Conservation (phyloP, 2,113 vertebrate species). For the Hiodon tergisus region DNA sequence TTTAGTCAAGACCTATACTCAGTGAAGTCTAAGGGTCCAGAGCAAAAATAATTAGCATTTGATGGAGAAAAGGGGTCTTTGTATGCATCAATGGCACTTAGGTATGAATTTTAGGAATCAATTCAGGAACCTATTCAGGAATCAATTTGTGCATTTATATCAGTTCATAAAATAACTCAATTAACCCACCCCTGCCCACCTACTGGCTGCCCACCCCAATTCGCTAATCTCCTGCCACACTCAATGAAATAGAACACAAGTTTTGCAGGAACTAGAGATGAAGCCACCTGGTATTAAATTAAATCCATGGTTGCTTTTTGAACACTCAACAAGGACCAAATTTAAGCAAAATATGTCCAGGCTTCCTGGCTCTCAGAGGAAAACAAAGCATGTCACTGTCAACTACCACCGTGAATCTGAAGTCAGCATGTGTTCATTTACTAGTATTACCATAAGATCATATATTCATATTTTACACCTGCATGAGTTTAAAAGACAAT, state of each 20-base stretch:
- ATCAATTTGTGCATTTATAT: background rate
- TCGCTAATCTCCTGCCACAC: background rate
- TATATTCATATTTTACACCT: background rate
- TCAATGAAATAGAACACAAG: background rate
- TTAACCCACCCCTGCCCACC: background rate
- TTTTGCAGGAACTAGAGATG: background rate
- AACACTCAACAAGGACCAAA: background rate
- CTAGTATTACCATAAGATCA: background rate
- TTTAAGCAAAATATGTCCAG: constrained; percentile 3
- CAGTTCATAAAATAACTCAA: background rate
- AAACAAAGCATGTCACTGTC: background rate
- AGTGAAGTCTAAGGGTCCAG: background rate
- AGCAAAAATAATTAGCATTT: background rate
- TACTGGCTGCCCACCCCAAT: background rate
- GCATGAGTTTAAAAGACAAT: background rate
- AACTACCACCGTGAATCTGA: background rate
- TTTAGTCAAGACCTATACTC: background rate
- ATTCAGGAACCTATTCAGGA: background rate
- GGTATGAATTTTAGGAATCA: background rate
- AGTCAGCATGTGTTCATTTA: background rate
- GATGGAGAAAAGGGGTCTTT: background rate
- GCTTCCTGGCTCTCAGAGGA: background rate
- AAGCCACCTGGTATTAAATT: constrained; percentile 2
- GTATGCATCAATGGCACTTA: background rate
- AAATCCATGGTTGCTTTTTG: background rate